Conservation (phyloP, 2,888 invertebrate species). For the Cylloceria caligata region DNA sequence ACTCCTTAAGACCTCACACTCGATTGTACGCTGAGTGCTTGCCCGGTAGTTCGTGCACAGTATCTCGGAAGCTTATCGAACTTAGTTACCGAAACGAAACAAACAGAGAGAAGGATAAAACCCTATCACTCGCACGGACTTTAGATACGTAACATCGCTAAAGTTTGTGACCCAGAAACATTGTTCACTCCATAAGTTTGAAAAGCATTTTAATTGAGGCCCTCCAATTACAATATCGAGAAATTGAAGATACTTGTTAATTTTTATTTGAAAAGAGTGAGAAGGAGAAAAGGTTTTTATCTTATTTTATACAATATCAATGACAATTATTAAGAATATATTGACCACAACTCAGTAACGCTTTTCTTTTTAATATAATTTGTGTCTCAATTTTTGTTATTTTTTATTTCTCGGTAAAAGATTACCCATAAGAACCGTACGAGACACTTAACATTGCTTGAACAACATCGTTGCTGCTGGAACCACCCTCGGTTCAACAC, state of each 20-base stretch:
- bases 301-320: neutral
- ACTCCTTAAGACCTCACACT: conserved; percentile 25
- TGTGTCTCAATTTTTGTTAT: no score
- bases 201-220: neutral
- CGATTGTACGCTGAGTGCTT: neutral
- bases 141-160: conserved; percentile 35
- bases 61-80: conserved; percentile 53
- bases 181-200: neutral
- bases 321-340: no score
- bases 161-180: conserved; percentile 13
- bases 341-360: no score
- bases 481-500: no score
- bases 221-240: neutral
- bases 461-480: no score
- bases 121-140: conserved; percentile 45
- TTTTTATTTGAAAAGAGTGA: neutral
- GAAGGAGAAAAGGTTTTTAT: neutral
- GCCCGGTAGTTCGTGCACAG: conserved; percentile 21
- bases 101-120: conserved; percentile 16
- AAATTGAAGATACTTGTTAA: neutral
- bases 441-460: no score
- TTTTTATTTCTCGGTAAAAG: no score
- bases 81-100: conserved; percentile 41
- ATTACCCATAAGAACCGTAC: no score
- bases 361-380: no score